Base-by-base conservation (phyloP, 2,888 invertebrate genomes). In the Ennomos quercinarius region DNA sequence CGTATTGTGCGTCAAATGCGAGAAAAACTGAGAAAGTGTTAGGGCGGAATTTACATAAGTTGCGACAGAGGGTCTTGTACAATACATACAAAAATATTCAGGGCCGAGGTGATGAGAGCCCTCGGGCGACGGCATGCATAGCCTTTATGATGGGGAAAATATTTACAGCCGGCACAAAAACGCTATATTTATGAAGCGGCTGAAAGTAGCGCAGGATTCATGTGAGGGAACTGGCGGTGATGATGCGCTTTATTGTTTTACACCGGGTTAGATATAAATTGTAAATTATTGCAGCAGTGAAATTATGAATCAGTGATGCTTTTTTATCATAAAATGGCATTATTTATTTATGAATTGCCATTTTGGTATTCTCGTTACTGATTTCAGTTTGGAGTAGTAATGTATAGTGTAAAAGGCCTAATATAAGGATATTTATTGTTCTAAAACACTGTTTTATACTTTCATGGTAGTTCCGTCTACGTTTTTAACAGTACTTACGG, bases 11-110 rank as follows among this genome's bases (percentile, higher is more conserved):
- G 82, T 77, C 86, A 90, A 90, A 90, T 82, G 87, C 82, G 89
- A 86, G 87, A 90, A 91, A 92, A 89, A 89, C 86, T 88, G 71
- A 75, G 84, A 87, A 89, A 91, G 89, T 91, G 91, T 92, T 88
- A 84, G 89, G 86, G 83, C 83, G 81, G 72, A 75, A 91, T 92
- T 92, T 89, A 89, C 91, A 92, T 91, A 91, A 91, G 87, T 90
- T 85, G 91, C 88, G 90, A 88, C 91, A 91, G 89, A 91, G 86
- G 87, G 90, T 86, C 81, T 81, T 78, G 71, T 74, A 73, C 74
- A 78, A 83, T 87, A 82, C 81, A 82, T 85, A 83, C 80, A 79
- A 88, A 91, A 87, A 91, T 91, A 91, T 91, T 91, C 90, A 90
- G 89, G 86, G 79, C 78, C 84, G 84, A 88, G 86, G 88, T 87